Evolutionary conservation across 1,140 invertebrate genomes (phyloP), one percentile per base, ranked within the genome.

Genomic region (Cephus cinctus): DNA sequence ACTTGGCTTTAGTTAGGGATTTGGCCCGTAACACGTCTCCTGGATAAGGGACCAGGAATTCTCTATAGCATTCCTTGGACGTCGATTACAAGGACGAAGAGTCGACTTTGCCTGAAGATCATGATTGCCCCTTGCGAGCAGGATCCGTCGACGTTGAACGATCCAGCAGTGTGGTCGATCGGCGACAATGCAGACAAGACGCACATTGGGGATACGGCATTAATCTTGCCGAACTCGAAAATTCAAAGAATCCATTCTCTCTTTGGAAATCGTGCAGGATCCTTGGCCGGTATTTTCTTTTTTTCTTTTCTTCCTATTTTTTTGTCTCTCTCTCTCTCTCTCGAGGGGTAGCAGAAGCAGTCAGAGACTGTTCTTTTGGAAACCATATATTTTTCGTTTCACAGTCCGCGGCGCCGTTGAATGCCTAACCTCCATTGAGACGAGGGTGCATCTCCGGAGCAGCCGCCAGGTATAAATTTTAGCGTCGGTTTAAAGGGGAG

Each of bases 391-490:
- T 69, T 73, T 72, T 73, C 63, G 69, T 69, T 71, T 71, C 68
- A 70, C 61, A 68, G 63, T 66, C 54, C 52, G 61, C 60, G 55
- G 62, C 59, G 63, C 57, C 56, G 60, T 67, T 67, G 56, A 65
- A 65, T 62, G 50, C 57, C 52, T 47, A 43, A 40, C 38, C 57
- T 67, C 52, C 58, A 58, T 60, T 60, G 56, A 57, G 60, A 66
- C 61, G 60, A 68, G 68, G 69, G 65, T 75, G 70, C 63, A 72
- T 62, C 67, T 67, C 59, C 50, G 57, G 54, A 60, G 57, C 62
- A 66, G 58, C 63, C 65, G 63, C 59, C 71, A 73, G 72, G 69
- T 76, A 75, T 75, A 75, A 76, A 76, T 75, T 73, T 73, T 64
- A 61, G 64, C 64, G 56, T 70, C 54, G 60, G 54, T 43, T 56